Conservation (phyloP, 2,797 vertebrate species). For the Rhabdomys pumilio region DNA sequence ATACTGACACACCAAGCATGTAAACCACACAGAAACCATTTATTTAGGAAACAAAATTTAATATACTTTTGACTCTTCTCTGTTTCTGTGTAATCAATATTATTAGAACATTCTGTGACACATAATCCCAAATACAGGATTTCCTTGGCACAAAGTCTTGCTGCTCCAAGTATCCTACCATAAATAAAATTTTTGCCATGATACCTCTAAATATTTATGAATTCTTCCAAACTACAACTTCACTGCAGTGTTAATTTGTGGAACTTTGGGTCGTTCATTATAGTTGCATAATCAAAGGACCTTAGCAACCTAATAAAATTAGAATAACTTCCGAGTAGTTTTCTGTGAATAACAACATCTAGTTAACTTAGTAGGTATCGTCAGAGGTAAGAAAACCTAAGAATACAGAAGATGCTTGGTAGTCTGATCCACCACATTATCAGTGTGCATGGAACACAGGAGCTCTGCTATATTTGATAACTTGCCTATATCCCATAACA, state of each 20-base stretch:
- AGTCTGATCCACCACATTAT: neutral
- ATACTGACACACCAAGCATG: neutral
- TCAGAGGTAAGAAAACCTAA: neutral
- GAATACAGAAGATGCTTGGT: neutral
- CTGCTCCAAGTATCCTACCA: neutral
- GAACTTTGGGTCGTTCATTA: neutral
- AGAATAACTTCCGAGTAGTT: neutral
- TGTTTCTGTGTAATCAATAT: neutral
- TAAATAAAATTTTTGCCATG: conserved; percentile 29
- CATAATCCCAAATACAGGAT: neutral
- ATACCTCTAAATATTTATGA: conserved; percentile 49
- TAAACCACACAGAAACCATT: neutral
- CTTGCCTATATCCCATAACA: neutral
- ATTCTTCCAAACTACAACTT: neutral
- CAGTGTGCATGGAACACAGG: neutral
- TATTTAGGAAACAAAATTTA: neutral
- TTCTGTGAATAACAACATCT: neutral
- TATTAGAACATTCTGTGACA: neutral
- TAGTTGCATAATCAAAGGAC: conserved; percentile 12
- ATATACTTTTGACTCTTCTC: neutral
- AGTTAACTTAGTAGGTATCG: neutral
- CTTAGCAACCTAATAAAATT: neutral
- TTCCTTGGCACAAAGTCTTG: neutral
- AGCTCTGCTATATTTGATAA: neutral
- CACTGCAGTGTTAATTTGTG: neutral